phyloP scores from a whole-genome alignment of 2,888 invertebrate genomes.

The Athalia circularis region DNA sequence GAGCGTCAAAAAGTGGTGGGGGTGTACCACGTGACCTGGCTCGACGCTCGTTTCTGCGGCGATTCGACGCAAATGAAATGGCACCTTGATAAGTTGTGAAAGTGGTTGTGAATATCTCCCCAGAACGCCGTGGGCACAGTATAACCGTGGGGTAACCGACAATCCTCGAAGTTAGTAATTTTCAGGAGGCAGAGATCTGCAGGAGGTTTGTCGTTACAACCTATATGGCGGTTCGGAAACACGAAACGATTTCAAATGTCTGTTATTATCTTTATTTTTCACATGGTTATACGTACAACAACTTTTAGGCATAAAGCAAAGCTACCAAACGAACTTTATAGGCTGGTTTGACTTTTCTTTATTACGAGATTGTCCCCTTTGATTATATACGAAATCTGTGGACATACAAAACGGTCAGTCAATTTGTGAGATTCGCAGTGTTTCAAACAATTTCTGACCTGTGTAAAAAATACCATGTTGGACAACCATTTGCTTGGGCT shows the following conservation, averaged over 20 bases:
- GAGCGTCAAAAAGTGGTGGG: no score
- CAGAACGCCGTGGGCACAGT: no score
- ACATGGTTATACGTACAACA: background rate
- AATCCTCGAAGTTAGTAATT: no score
- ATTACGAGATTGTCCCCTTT: background rate
- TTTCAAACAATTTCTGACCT: constrained; percentile 19
- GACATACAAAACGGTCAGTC: background rate
- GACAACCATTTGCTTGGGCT: background rate
- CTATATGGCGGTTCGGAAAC: background rate
- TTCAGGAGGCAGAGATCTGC: no score
- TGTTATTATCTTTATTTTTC: background rate
- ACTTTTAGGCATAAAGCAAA: background rate
- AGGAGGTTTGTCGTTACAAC: no score
- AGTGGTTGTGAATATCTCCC: no score
- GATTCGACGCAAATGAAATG: no score
- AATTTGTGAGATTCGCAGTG: background rate
- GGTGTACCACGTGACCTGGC: no score
- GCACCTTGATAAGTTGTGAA: no score
- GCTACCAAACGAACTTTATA: constrained; percentile 36
- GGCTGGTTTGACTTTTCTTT: background rate
- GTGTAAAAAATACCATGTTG: constrained; percentile 43
- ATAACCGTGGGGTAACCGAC: no score
- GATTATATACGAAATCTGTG: constrained; percentile 34
- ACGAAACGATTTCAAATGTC: background rate
- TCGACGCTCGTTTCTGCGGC: no score